Conservation (phyloP, 1,140 invertebrate species). For the Telenomus remus region DNA sequence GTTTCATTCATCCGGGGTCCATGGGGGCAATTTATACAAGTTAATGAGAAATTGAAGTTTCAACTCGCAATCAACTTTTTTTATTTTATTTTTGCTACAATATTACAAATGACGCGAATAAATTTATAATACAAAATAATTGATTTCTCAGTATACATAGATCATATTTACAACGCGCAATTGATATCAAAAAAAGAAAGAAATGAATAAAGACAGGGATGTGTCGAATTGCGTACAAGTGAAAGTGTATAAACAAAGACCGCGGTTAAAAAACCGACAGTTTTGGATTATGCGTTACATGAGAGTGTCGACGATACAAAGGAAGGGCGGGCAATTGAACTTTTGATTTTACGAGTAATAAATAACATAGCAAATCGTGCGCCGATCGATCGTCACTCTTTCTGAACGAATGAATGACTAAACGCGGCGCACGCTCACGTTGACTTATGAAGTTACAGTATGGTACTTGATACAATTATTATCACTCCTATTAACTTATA, state of each 20-base stretch:
- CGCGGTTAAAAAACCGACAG: constrained; percentile 6
- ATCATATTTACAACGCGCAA: constrained; percentile 51
- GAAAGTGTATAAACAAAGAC: constrained; percentile 6
- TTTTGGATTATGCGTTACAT: constrained; percentile 6
- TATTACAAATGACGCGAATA: constrained; percentile 46
- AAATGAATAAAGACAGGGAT: constrained; percentile 4
- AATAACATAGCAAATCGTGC: constrained; percentile 54
- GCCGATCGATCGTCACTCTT: constrained; percentile 33
- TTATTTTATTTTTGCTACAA: constrained; percentile 39
- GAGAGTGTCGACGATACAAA: neutral
- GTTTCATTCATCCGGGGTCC: constrained; percentile 17
- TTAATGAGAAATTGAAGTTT: constrained; percentile 11
- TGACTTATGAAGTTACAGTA: constrained; percentile 47
- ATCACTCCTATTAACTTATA: constrained; percentile 68
- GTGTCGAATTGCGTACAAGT: constrained; percentile 30
- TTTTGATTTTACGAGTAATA: constrained; percentile 61
- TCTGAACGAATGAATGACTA: constrained; percentile 31
- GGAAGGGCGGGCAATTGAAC: constrained; percentile 42
- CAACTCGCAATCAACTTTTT: constrained; percentile 48
- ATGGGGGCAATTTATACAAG: constrained; percentile 18
- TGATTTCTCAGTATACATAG: constrained; percentile 40
- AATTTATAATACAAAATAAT: constrained; percentile 56
- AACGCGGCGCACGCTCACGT: constrained; percentile 28
- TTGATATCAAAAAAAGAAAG: constrained; percentile 4
- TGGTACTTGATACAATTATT: constrained; percentile 67